Evolutionary conservation across 2,113 vertebrate genomes (phyloP), one percentile per base, ranked within the genome.

Genomic region (Alectura lathami): DNA sequence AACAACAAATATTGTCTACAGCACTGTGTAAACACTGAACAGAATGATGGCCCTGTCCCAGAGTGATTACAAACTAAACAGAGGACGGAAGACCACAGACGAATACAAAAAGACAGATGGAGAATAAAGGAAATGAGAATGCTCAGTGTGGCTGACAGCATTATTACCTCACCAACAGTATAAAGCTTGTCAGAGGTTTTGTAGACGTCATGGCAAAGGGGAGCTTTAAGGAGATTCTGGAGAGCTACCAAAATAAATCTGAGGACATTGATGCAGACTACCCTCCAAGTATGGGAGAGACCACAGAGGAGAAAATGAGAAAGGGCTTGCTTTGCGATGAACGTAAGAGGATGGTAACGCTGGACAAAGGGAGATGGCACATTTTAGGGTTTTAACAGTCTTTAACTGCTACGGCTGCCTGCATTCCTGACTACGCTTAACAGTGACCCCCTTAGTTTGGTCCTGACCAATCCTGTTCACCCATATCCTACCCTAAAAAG

Each of bases 1-100:
- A 91, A 83, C 47, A 78, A 94, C 86, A 96, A 86, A 96, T 86
- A 91, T 32, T 93, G 85, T 88, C 91, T 80, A 69, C 56, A 83
- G 54, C 64, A 57, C 56, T 38, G 20, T 60, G 76, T 83, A 89
- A 94, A 93, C 82, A 86, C 11, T 0, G 0, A 89, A 60, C 47
- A 75, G 83, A 95, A 91, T 89, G 48, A 94, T 47, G 78, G 89
- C 42, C 50, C 53, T 48, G 30, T 94, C 91, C 82, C 88, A 88
- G 40, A 88, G 80, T 56, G 48, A 77, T 91, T 88, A 72, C 85
- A 88, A 81, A 90, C 79, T 68, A 83, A 91, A 89, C 3, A 60
- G 60, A 90, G 80, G 60, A 91, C 68, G 64, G 27, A 76, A 88
- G 43, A 88, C 72, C 60, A 45, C 60, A 91, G 74, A 66, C 1